Evolutionary conservation across 2,113 vertebrate species (phyloP).

Genomic region (Apteryx mantelli): DNA sequence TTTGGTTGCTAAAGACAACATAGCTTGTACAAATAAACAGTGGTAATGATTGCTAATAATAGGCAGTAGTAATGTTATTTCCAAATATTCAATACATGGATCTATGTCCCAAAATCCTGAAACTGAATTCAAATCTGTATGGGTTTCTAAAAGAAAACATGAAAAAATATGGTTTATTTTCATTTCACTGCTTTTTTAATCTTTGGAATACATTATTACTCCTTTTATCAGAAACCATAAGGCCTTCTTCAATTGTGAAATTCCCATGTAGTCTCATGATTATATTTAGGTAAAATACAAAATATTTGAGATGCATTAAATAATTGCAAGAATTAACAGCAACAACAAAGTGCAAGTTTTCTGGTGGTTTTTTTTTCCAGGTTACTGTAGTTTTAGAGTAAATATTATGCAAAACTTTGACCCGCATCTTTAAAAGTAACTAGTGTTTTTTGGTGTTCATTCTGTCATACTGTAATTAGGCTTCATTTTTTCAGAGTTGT

Average conservation of each 20-base stretch:
- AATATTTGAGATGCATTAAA: background rate
- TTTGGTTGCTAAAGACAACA: background rate
- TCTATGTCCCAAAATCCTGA: background rate
- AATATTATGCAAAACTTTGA: background rate
- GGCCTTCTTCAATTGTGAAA: background rate
- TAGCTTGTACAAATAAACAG: background rate
- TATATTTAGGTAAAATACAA: background rate
- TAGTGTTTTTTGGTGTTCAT: background rate
- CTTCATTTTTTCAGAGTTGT: background rate
- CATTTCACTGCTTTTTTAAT: background rate
- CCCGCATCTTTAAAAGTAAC: background rate
- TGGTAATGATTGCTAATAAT: background rate
- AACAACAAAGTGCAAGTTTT: background rate
- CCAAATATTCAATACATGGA: background rate
- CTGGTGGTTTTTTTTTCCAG: background rate
- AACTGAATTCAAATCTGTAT: background rate
- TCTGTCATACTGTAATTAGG: background rate
- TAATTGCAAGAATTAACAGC: background rate
- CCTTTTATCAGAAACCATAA: accelerated
- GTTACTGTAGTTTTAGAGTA: background rate
- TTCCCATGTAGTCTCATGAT: background rate
- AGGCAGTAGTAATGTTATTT: background rate
- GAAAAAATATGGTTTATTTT: background rate
- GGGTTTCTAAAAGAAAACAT: background rate
- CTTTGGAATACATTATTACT: background rate